Conservation (phyloP, 1,140 invertebrate species). For the Physella acuta region DNA sequence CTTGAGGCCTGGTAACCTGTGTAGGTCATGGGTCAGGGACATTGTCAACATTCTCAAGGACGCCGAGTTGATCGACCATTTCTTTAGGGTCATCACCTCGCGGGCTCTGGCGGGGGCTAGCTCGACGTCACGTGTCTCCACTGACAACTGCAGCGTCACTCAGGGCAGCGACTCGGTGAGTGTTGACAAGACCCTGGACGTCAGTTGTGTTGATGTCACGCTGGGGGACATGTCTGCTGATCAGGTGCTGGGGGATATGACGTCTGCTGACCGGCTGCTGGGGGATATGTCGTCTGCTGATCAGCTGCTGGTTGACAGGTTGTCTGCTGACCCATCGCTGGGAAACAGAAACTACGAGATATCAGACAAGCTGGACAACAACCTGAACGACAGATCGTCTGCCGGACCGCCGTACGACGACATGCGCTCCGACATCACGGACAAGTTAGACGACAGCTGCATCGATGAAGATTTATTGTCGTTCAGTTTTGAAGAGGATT, state of each 20-base stretch:
- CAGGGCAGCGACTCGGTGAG: not conserved
- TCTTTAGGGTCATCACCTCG: not conserved
- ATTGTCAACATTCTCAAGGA: conserved; percentile 8
- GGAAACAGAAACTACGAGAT: too few species aligned
- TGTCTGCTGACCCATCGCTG: too few species aligned
- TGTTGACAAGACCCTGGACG: too few species aligned
- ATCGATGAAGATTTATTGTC: not conserved
- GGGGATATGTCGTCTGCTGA: too few species aligned
- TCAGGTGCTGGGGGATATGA: too few species aligned
- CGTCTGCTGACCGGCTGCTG: too few species aligned
- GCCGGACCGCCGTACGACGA: too few species aligned
- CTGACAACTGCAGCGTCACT: not conserved
- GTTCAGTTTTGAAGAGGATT: not conserved
- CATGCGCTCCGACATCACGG: not conserved
- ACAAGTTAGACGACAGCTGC: not conserved
- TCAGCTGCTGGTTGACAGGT: too few species aligned
- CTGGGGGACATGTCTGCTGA: too few species aligned
- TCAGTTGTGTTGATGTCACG: too few species aligned
- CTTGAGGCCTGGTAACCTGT: not conserved
- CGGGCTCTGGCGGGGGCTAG: not conserved
- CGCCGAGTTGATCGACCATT: not conserved
- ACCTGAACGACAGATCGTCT: too few species aligned
- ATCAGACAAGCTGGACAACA: too few species aligned
- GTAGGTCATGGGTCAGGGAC: not conserved
- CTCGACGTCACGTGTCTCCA: not conserved